phyloP scores from a whole-genome alignment of 2,113 vertebrate genomes.

The Archilochus colubris region DNA sequence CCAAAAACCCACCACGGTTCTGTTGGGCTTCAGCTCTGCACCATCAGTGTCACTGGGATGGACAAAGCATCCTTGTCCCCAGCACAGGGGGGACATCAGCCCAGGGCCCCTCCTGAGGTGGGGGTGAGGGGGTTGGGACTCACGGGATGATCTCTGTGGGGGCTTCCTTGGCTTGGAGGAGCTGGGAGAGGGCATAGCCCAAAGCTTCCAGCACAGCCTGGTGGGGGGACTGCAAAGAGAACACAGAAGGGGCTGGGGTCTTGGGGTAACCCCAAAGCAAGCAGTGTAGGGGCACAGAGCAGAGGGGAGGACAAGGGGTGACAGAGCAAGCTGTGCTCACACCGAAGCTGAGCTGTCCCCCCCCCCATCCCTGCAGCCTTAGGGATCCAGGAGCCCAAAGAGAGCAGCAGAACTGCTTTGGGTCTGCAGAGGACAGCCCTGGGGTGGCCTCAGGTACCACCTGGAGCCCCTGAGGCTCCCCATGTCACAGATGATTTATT shows the following conservation, averaged over 20 bases:
- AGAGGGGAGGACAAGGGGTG: not conserved
- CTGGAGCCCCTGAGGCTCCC: not conserved
- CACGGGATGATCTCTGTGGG: constrained; percentile 85
- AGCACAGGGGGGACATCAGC: not conserved
- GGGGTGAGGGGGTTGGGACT: constrained; percentile 49
- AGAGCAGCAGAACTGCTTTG: not conserved
- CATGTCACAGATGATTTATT: not conserved
- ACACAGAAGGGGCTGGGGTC: not conserved
- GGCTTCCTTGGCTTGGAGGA: constrained; percentile 89
- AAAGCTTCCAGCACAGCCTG: constrained; percentile 89
- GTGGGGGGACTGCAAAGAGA: constrained; percentile 81
- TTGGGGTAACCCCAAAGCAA: not conserved
- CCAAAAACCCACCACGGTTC: not conserved
- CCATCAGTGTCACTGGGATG: not conserved
- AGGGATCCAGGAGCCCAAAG: not conserved
- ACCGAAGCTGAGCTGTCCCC: not conserved
- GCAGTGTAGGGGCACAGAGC: accelerated
- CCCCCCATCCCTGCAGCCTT: not conserved
- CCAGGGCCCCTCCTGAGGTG: not conserved
- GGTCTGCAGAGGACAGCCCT: not conserved
- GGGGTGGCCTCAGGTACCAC: not conserved
- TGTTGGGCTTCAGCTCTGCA: not conserved
- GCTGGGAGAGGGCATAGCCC: constrained; percentile 90
- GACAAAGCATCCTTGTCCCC: accelerated
- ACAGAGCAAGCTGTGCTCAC: not conserved